These are phyloP conservation scores for Laticauda laticaudata DNA, from an alignment of 2,113 vertebrate genomes.

Conservation along the genomic window DNA sequence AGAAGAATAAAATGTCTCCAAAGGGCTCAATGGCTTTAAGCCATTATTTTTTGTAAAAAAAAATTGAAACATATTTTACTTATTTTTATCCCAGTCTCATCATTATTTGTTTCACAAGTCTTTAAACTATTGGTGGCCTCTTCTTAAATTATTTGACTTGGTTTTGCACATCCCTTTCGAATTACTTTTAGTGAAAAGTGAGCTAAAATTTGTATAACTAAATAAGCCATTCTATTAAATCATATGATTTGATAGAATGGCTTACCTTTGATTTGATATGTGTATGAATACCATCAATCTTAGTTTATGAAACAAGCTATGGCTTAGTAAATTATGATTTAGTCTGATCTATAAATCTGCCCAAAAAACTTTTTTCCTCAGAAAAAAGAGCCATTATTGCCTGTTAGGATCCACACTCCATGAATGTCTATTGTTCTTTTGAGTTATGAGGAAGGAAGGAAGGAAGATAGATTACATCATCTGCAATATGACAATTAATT, in stretches of 20 bases:
- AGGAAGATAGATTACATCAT: neutral
- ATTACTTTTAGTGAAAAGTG: neutral
- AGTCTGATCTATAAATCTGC: neutral
- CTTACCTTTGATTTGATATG: neutral
- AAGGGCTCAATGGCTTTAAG: neutral
- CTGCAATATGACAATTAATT: neutral
- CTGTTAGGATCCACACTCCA: neutral
- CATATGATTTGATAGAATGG: neutral
- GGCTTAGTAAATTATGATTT: neutral
- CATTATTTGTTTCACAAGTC: neutral
- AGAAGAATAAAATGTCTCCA: conserved; percentile 20
- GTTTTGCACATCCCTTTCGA: neutral
- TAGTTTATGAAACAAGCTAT: neutral
- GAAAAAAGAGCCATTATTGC: neutral
- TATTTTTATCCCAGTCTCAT: neutral
- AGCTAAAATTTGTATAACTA: neutral
- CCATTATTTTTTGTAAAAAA: neutral
- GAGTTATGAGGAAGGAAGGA: neutral
- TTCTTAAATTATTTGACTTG: neutral
- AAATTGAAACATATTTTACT: neutral
- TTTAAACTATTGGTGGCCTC: neutral
- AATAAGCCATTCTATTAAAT: neutral
- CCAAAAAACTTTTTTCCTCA: neutral
- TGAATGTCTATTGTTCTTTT: neutral
- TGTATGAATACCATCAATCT: neutral